Percentiles rank a stretch among this genome's conserved stretches.
Evolutionary conservation across 2,888 invertebrate species (phyloP).

Genomic region (Serripes groenlandicus): DNA sequence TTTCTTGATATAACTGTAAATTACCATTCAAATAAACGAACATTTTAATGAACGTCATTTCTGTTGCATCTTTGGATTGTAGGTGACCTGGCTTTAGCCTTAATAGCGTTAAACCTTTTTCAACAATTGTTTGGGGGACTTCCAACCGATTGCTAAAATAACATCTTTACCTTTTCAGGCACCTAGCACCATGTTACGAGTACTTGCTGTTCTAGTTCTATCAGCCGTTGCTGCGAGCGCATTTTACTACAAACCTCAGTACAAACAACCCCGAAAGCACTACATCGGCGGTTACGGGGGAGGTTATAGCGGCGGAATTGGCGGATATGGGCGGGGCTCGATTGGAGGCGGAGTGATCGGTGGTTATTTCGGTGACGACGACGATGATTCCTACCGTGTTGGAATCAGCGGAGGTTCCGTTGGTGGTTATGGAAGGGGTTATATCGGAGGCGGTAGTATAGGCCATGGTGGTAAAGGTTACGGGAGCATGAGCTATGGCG

Average conservation of each 20-base stretch:
- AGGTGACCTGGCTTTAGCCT: too few species aligned
- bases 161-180: too few species aligned
- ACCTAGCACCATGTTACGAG: slow-evolving; percentile 2
- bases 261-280: neutral
- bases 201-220: neutral
- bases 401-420: neutral
- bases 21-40: too few species aligned
- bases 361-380: slow-evolving; percentile 35
- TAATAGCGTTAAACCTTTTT: too few species aligned
- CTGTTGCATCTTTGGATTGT: too few species aligned
- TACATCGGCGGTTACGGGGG: neutral
- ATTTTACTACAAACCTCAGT: slow-evolving; percentile 8
- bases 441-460: slow-evolving; percentile 2
- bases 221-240: slow-evolving; percentile 9
- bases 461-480: neutral
- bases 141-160: too few species aligned
- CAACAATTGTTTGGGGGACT: too few species aligned
- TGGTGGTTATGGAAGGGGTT: slow-evolving; percentile 1
- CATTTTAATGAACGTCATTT: too few species aligned
- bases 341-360: slow-evolving; percentile 18
- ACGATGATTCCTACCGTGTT: slow-evolving; percentile 34
- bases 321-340: neutral
- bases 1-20: too few species aligned
- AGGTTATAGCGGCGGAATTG: neutral
- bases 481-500: neutral